Conservation (phyloP, 92 coral and sea anemone species). For the Epizoanthus rinbou region DNA sequence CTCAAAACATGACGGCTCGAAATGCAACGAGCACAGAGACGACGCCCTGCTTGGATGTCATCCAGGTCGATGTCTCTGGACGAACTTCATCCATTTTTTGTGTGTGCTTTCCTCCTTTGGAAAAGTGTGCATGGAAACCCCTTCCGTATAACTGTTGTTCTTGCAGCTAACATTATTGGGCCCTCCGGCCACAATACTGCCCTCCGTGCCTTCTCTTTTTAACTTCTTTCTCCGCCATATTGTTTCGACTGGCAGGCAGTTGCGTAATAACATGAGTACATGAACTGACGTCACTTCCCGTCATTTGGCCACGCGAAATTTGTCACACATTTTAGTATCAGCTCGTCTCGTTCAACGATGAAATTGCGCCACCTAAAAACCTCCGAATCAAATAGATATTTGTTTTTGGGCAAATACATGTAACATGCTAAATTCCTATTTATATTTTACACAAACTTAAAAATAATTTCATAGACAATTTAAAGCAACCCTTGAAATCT, state of each 20-base stretch:
- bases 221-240: not conserved
- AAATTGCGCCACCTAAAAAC: no score
- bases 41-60: conserved; percentile 44
- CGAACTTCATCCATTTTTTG: conserved; percentile 48
- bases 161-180: conserved; percentile 57
- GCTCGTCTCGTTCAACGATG: no score
- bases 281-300: not conserved
- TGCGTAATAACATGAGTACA: not conserved
- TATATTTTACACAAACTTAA: no score
- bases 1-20: conserved; percentile 7
- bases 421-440: no score
- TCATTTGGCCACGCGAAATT: not conserved
- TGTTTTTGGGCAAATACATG: no score
- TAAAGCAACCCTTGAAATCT: no score
- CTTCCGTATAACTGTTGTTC: conserved; percentile 41
- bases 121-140: conserved; percentile 53
- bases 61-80: conserved; percentile 40
- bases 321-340: no score
- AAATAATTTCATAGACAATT: no score
- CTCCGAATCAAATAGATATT: no score
- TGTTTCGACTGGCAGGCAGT: not conserved
- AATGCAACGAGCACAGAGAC: conserved; percentile 51
- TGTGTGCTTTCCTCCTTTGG: conserved; percentile 29
- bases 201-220: conserved; percentile 39
- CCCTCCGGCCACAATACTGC: conserved; percentile 67